Evolutionary conservation across 2,797 vertebrate genomes (phyloP).

Genomic region (Mallotus villosus): DNA sequence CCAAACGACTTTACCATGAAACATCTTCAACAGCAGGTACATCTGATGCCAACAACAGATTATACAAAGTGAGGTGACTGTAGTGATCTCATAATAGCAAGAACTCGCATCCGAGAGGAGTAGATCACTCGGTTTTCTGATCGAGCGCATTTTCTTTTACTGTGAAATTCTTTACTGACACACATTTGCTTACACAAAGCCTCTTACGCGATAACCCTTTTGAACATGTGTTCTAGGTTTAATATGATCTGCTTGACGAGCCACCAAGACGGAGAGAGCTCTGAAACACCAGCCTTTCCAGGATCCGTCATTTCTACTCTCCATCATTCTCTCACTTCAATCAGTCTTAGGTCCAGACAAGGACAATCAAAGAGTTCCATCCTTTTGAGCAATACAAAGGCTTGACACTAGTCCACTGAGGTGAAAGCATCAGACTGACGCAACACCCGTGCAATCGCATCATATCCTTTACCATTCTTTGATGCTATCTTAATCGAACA

Average conservation of each 20-base stretch:
- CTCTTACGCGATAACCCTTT: neutral
- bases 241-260: neutral
- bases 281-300: neutral
- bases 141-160: too few species aligned
- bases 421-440: slow-evolving; percentile 41
- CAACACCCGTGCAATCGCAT: slow-evolving; percentile 51
- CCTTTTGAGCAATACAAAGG: slow-evolving; percentile 32
- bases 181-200: neutral
- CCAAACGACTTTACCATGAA: slow-evolving; percentile 9
- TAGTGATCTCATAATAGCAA: neutral
- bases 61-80: neutral
- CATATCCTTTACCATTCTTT: slow-evolving; percentile 36
- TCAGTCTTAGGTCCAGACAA: slow-evolving; percentile 5
- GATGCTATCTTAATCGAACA: slow-evolving; percentile 55
- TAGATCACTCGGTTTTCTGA: neutral
- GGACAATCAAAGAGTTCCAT: slow-evolving; percentile 19
- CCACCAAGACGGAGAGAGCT: neutral
- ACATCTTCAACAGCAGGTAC: neutral
- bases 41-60: neutral
- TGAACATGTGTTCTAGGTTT: neutral
- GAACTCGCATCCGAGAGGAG: neutral
- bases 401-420: slow-evolving; percentile 37
- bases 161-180: neutral
- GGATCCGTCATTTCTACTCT: slow-evolving; percentile 19
- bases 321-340: slow-evolving; percentile 4